Evolutionary conservation across 2,888 invertebrate genomes (phyloP).

Genomic region (Sarcophaga caerulescens): DNA sequence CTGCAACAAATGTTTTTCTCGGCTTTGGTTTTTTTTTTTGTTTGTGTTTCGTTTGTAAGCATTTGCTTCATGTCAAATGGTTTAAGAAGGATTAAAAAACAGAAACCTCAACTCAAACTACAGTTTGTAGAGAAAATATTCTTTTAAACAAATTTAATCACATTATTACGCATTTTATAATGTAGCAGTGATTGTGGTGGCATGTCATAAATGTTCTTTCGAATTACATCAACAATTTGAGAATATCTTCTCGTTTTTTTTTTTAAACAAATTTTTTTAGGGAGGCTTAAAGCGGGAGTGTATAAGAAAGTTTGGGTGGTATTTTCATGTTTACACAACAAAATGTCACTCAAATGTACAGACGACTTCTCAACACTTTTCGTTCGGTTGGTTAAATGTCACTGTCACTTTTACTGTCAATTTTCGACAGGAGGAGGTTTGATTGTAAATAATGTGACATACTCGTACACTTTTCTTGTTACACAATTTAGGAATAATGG

Average conservation of each 20-base stretch:
- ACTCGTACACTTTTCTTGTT: slow-evolving; percentile 36
- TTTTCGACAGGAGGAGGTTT: slow-evolving; percentile 58
- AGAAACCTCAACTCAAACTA: not conserved
- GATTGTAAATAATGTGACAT: slow-evolving; percentile 55
- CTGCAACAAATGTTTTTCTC: slow-evolving; percentile 55
- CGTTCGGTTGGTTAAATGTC: slow-evolving; percentile 47
- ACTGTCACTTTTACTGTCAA: slow-evolving; percentile 63
- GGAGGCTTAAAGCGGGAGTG: slow-evolving; percentile 16
- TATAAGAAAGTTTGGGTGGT: slow-evolving; percentile 39
- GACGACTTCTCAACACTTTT: slow-evolving; percentile 24
- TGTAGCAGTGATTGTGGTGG: slow-evolving; percentile 15
- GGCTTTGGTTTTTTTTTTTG: not conserved
- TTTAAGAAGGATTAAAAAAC: slow-evolving; percentile 65
- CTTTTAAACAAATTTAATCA: slow-evolving; percentile 55
- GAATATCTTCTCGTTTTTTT: slow-evolving; percentile 22
- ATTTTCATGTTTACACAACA: slow-evolving; percentile 42
- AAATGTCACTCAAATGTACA: slow-evolving; percentile 46
- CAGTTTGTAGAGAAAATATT: slow-evolving; percentile 42
- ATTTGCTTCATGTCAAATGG: slow-evolving; percentile 60
- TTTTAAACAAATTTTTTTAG: not conserved
- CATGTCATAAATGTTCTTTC: not conserved
- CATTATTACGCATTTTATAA: slow-evolving; percentile 45
- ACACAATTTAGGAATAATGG: not conserved
- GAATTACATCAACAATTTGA: slow-evolving; percentile 40
- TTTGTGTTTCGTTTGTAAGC: not conserved